A percentile compares a stretch with the other conserved stretches of the same genome.
Conservation (phyloP, 2,113 vertebrate genomes). For the Neolamprologus tretocephalus region DNA sequence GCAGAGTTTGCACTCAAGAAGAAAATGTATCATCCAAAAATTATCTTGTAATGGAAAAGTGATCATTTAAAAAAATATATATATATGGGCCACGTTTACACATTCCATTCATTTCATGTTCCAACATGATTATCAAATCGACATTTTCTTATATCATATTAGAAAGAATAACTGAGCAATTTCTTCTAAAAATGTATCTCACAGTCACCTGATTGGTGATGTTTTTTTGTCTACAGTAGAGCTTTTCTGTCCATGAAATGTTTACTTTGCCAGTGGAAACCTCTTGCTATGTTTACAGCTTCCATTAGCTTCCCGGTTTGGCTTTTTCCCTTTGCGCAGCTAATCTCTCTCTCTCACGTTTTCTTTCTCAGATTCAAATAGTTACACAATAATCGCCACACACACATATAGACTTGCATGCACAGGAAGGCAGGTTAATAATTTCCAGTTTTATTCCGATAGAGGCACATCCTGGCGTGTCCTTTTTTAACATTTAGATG, state of each 20-base stretch:
- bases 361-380: background rate
- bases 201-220: conserved; percentile 1
- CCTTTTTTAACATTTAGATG: conserved; percentile 25
- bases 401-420: background rate
- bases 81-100: background rate
- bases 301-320: conserved; percentile 35
- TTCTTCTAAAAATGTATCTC: background rate
- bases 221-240: background rate
- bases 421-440: background rate
- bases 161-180: background rate
- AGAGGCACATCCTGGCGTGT: conserved; percentile 12
- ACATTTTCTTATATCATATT: background rate
- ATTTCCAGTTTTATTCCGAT: conserved; percentile 23
- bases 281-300: conserved; percentile 51
- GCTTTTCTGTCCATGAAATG: conserved; percentile 39
- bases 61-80: background rate
- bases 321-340: conserved; percentile 1
- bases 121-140: background rate
- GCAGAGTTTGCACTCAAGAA: background rate
- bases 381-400: background rate
- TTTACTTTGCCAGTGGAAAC: conserved; percentile 54
- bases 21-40: background rate
- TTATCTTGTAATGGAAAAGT: background rate
- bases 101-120: background rate
- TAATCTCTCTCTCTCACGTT: background rate